Percentiles rank a stretch among this genome's conserved stretches.
These are phyloP conservation scores for Drosophila sechellia DNA, from an alignment of 1,140 invertebrate species.

Conservation along the genomic window DNA sequence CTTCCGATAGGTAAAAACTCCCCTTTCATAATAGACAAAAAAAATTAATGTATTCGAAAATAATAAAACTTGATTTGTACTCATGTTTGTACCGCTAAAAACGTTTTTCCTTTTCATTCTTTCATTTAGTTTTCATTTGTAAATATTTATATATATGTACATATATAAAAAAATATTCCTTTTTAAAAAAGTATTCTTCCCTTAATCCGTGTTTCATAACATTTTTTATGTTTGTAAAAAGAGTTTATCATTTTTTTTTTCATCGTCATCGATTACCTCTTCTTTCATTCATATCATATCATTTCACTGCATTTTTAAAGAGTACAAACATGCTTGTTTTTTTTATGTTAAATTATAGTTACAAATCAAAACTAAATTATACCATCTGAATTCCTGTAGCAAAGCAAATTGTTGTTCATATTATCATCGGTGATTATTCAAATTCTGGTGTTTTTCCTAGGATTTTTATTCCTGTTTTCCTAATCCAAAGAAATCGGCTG, in stretches of 20 bases:
- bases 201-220: constrained; percentile 19
- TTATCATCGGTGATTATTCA: constrained; percentile 23
- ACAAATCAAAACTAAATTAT: constrained; percentile 47
- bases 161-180: constrained; percentile 74
- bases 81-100: constrained; percentile 78
- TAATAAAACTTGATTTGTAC: constrained; percentile 71
- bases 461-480: constrained; percentile 12
- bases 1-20: constrained; percentile 41
- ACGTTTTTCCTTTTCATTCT: constrained; percentile 46
- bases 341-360: constrained; percentile 60
- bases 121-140: constrained; percentile 45
- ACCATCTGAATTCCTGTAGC: constrained; percentile 50
- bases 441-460: constrained; percentile 6
- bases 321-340: constrained; percentile 56
- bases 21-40: constrained; percentile 52
- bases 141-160: constrained; percentile 75
- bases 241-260: constrained; percentile 20
- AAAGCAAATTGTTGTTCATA: constrained; percentile 50
- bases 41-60: constrained; percentile 37
- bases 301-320: constrained; percentile 31
- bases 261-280: constrained; percentile 33
- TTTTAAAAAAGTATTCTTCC: constrained; percentile 63
- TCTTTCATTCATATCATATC: constrained; percentile 15
- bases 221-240: constrained; percentile 32
- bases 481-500: constrained; percentile 34